Conservation (phyloP, 2,797 vertebrate genomes). For the Molossus molossus region DNA sequence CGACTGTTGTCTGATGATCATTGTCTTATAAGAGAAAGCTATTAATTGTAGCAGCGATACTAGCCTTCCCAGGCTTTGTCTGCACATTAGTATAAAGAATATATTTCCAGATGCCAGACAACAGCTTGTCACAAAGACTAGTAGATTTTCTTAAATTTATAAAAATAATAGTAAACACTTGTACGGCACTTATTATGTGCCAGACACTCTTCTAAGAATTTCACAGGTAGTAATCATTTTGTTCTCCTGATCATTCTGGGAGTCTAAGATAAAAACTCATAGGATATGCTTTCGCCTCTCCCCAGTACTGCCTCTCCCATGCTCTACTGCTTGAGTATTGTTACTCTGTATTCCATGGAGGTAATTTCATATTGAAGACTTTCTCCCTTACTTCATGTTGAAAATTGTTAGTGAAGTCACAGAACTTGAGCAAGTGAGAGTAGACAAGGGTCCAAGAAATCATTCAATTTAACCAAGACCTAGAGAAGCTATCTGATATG, state of each 20-base stretch:
- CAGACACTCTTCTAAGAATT: not conserved
- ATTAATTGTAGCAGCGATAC: not conserved
- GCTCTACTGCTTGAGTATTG: not conserved
- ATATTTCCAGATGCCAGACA: not conserved
- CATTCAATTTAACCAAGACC: not conserved
- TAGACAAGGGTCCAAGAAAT: not conserved
- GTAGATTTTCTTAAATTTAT: not conserved
- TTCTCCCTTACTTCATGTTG: not conserved
- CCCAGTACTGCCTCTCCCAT: not conserved
- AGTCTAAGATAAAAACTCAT: not conserved
- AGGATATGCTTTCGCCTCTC: not conserved
- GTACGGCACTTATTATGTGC: not conserved
- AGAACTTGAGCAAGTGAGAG: not conserved
- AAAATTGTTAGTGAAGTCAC: conserved; percentile 28
- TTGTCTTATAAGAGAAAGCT: conserved; percentile 5
- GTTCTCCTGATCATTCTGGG: not conserved
- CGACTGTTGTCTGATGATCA: not conserved
- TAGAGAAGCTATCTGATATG: not conserved
- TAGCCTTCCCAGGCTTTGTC: conserved; percentile 1
- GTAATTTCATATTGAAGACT: not conserved
- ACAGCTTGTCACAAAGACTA: not conserved
- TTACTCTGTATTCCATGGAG: not conserved
- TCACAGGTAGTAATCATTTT: not conserved
- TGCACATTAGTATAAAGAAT: not conserved
- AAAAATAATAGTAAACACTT: conserved; percentile 7